Conservation (phyloP, 2,888 invertebrate species). For the Lepidochitona cinerea region DNA sequence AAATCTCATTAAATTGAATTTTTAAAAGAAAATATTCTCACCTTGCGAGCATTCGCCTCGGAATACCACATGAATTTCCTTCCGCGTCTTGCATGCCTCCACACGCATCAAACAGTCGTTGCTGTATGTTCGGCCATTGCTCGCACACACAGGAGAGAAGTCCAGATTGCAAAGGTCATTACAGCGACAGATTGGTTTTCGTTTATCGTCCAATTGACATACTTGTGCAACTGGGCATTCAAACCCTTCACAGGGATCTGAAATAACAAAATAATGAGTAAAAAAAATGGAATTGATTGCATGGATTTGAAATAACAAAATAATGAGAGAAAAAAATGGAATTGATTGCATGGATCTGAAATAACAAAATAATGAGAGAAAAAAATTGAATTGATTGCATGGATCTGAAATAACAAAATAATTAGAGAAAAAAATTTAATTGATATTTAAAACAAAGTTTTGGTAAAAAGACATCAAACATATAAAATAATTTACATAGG, state of each 20-base stretch:
- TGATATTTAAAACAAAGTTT: no score
- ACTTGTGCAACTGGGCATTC: constrained; percentile 85
- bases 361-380: constrained; percentile 29
- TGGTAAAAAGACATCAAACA: no score
- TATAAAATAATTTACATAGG: no score
- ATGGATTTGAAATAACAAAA: no score
- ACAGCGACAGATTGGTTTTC: constrained; percentile 85
- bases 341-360: constrained; percentile 93
- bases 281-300: neutral
- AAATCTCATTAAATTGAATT: no score
- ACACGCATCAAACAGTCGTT: constrained; percentile 93
- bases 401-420: no score
- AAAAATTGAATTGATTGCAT: neutral
- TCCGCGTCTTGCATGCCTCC: constrained; percentile 85
- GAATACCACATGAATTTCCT: constrained; percentile 81
- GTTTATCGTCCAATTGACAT: constrained; percentile 85
- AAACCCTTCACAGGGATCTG: constrained; percentile 88
- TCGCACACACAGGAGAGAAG: constrained; percentile 88
- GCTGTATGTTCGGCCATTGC: constrained; percentile 91
- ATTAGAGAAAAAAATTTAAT: no score
- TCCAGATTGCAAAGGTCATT: constrained; percentile 76
- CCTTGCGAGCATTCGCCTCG: constrained; percentile 85
- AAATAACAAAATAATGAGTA: constrained; percentile 44
- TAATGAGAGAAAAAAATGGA: no score
- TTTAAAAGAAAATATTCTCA: no score